Evolutionary conservation across 2,113 vertebrate species (phyloP).

Genomic region (Larimichthys crocea): DNA sequence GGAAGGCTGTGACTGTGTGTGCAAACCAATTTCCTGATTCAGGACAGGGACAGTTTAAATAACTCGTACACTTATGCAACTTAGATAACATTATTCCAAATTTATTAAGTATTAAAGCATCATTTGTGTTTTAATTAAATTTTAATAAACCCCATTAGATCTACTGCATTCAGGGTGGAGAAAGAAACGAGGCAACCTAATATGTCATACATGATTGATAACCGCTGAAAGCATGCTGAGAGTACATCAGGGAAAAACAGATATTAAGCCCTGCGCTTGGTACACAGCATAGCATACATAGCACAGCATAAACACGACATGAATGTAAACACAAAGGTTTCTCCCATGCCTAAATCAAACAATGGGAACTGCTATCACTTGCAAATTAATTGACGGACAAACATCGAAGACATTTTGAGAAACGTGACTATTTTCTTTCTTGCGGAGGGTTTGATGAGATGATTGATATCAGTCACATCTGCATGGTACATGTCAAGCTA

Average conservation of each 20-base stretch:
- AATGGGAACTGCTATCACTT: no score
- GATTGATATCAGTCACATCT: neutral
- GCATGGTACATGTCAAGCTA: neutral
- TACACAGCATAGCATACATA: conserved; percentile 13
- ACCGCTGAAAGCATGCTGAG: conserved; percentile 47
- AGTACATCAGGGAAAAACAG: conserved; percentile 25
- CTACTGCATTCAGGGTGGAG: conserved; percentile 25
- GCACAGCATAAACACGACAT: neutral
- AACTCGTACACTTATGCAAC: conserved; percentile 5
- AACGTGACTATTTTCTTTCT: neutral
- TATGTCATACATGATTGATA: conserved; percentile 53
- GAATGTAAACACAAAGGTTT: neutral
- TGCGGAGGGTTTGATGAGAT: neutral
- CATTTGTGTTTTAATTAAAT: conserved; percentile 29
- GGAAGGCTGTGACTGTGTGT: conserved; percentile 9
- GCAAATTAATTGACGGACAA: neutral
- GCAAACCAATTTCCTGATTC: conserved; percentile 37
- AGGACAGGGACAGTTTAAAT: conserved; percentile 15
- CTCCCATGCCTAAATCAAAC: neutral
- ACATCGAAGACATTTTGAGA: neutral
- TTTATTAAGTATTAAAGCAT: conserved; percentile 16
- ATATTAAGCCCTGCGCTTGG: conserved; percentile 2
- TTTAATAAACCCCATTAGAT: conserved; percentile 27
- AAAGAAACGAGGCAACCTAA: conserved; percentile 34
- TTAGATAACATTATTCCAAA: conserved; percentile 16